These are phyloP conservation scores for Caretta caretta DNA, from an alignment of 2,113 vertebrate genomes.

Conservation along the genomic window DNA sequence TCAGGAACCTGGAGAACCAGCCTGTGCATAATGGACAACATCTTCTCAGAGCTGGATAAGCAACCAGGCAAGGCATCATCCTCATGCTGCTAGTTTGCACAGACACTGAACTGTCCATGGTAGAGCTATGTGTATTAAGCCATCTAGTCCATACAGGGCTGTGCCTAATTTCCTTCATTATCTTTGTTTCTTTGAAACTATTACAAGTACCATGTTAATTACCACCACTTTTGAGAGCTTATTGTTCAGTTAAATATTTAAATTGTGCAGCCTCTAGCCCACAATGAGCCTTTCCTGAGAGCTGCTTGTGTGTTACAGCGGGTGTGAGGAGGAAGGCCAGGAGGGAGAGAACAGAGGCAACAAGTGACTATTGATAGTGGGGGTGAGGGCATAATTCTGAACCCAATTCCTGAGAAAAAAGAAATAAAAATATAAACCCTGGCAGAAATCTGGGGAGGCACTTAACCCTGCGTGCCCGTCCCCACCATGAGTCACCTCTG, in stretches of 20 bases:
- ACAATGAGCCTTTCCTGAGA: not conserved
- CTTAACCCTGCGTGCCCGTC: too few species aligned
- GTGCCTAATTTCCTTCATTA: not conserved
- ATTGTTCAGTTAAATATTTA: not conserved
- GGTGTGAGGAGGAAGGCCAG: not conserved
- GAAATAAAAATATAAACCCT: too few species aligned
- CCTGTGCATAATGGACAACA: conserved; percentile 17
- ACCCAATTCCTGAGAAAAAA: too few species aligned
- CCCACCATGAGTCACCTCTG: too few species aligned
- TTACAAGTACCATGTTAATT: not conserved
- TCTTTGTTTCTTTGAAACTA: not conserved
- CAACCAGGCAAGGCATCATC: conserved; percentile 22
- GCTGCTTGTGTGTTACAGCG: not conserved
- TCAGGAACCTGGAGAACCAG: not conserved
- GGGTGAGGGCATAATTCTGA: too few species aligned
- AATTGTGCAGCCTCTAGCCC: not conserved
- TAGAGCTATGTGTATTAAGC: conserved; percentile 12
- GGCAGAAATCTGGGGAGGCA: too few species aligned
- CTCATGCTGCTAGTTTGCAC: conserved; percentile 12
- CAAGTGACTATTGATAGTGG: too few species aligned
- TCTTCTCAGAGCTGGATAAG: conserved; percentile 16
- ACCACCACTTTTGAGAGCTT: not conserved
- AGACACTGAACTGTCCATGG: not conserved
- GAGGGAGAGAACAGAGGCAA: too few species aligned
- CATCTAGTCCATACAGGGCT: not conserved